These are phyloP conservation scores for Boloria selene DNA, from an alignment of 2,888 invertebrate genomes.

Conservation along the genomic window DNA sequence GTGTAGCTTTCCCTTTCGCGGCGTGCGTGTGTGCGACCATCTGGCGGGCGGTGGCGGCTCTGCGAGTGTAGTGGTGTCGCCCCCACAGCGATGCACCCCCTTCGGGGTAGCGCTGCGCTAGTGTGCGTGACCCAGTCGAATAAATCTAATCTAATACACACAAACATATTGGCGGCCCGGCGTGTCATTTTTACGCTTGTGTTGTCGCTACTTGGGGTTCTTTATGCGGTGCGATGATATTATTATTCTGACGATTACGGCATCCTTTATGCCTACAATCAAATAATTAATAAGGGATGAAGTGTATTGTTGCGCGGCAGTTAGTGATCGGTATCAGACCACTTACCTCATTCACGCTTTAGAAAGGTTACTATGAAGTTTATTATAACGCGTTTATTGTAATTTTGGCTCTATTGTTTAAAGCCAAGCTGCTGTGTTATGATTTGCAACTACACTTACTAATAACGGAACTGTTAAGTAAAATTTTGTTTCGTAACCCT, in stretches of 20 bases:
- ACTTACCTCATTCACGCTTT: constrained; percentile 70
- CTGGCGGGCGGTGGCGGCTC: constrained; percentile 70
- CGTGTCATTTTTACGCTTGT: constrained; percentile 82
- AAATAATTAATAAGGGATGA: constrained; percentile 83
- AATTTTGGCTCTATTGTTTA: constrained; percentile 51
- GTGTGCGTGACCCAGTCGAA: constrained; percentile 81
- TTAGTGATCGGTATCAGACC: constrained; percentile 75
- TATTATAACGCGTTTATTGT: constrained; percentile 52
- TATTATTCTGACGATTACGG: constrained; percentile 82
- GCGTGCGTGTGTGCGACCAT: constrained; percentile 72
- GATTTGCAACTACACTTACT: not conserved
- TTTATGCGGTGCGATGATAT: constrained; percentile 80
- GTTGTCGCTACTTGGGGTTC: constrained; percentile 80
- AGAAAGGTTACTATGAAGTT: constrained; percentile 67
- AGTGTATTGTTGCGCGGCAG: constrained; percentile 74
- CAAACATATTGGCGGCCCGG: constrained; percentile 79
- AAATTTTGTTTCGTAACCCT: constrained; percentile 39
- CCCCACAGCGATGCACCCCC: constrained; percentile 70
- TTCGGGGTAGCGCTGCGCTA: constrained; percentile 63
- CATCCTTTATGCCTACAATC: constrained; percentile 82
- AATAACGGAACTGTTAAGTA: not conserved
- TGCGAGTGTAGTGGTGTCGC: constrained; percentile 63
- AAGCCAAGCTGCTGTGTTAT: constrained; percentile 28
- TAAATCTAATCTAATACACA: constrained; percentile 80
- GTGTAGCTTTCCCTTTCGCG: constrained; percentile 80